Percentiles rank a stretch among this genome's conserved stretches.
phyloP scores from a whole-genome alignment of 2,113 vertebrate species.

The Embiotoca jacksoni region DNA sequence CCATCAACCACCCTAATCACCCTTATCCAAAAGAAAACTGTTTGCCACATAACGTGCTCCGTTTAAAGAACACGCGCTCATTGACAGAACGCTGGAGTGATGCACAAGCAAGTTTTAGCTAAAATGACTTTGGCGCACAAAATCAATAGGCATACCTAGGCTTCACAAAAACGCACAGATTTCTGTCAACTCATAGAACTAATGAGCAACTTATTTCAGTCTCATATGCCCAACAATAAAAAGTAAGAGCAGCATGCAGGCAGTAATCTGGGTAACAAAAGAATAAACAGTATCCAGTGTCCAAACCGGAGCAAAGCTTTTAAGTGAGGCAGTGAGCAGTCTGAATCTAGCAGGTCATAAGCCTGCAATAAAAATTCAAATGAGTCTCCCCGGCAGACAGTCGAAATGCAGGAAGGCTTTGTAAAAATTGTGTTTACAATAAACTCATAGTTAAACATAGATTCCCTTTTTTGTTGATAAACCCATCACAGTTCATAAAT shows the following conservation, averaged over 20 bases:
- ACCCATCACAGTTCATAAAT: slow-evolving; percentile 36
- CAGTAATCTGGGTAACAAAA: slow-evolving; percentile 46
- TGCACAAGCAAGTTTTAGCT: slow-evolving; percentile 44
- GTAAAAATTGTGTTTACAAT: slow-evolving; percentile 40
- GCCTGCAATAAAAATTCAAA: slow-evolving; percentile 69
- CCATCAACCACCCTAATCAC: slow-evolving; percentile 77
- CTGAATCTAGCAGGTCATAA: slow-evolving; percentile 65
- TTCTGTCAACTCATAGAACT: slow-evolving; percentile 33
- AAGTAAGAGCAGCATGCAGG: slow-evolving; percentile 19
- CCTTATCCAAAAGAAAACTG: slow-evolving; percentile 67
- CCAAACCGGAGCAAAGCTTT: slow-evolving; percentile 41
- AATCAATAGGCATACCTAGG: slow-evolving; percentile 25
- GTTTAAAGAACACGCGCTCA: slow-evolving; percentile 64
- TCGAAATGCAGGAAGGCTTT: slow-evolving; percentile 29
- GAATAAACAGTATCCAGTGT: slow-evolving; percentile 47
- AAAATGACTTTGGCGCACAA: slow-evolving; percentile 8
- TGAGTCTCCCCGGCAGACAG: slow-evolving; percentile 47
- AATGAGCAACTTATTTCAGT: slow-evolving; percentile 53
- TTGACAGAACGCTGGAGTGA: slow-evolving; percentile 54
- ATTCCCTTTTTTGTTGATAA: slow-evolving; percentile 30
- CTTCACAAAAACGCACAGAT: slow-evolving; percentile 18
- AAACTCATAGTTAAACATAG: slow-evolving; percentile 45
- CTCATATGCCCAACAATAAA: slow-evolving; percentile 24
- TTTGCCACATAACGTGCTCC: slow-evolving; percentile 58
- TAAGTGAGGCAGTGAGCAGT: slow-evolving; percentile 46